Conservation (phyloP, 2,888 invertebrate species). For the Microctonus brassicae region DNA sequence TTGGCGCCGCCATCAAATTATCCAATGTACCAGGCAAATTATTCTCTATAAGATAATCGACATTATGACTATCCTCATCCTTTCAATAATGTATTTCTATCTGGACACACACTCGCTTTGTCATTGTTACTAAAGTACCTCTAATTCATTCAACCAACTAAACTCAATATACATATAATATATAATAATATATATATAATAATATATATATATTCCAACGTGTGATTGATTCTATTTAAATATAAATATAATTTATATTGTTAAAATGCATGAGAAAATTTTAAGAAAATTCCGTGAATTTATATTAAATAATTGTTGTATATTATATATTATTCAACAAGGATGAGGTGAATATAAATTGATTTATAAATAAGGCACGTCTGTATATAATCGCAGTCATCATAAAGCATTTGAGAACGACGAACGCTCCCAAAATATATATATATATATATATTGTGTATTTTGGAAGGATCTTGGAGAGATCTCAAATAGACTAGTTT, state of each 20-base stretch:
- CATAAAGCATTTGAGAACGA: conserved; percentile 5
- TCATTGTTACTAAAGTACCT: conserved; percentile 3
- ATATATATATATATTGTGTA: conserved; percentile 1
- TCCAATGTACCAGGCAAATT: conserved; percentile 57
- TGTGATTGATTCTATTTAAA: not conserved
- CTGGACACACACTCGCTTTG: not conserved
- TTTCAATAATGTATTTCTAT: not conserved
- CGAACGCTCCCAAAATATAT: not conserved
- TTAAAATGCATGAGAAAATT: not conserved
- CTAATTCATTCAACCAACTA: conserved; percentile 31
- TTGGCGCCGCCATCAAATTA: conserved; percentile 60
- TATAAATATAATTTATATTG: not conserved
- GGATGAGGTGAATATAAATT: conserved; percentile 37
- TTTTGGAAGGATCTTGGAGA: not conserved
- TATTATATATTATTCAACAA: not conserved
- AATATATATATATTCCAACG: not conserved
- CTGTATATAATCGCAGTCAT: conserved; percentile 16
- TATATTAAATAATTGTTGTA: not conserved
- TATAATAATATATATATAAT: too few species aligned
- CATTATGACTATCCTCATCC: conserved; percentile 43
- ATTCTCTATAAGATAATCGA: conserved; percentile 56
- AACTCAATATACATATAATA: not conserved
- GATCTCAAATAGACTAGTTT: not conserved
- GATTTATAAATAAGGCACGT: conserved; percentile 33
- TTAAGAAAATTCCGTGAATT: not conserved